A percentile compares a stretch with the other conserved stretches of the same genome.
These are phyloP conservation scores for Bugulina stolonifera DNA, from an alignment of 2,888 invertebrate species.

Conservation along the genomic window DNA sequence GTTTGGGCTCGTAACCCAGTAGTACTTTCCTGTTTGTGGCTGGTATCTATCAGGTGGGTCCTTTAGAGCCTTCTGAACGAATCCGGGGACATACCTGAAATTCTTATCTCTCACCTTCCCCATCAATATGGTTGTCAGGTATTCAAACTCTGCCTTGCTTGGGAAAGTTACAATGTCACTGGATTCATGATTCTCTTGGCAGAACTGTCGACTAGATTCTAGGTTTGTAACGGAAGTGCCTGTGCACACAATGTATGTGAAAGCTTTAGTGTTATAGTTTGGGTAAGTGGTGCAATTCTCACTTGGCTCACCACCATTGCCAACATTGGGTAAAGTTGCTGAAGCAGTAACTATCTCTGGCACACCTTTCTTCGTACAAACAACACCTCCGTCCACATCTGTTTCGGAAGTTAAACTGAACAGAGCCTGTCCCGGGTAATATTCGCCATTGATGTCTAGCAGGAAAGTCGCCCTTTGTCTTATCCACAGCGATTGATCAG, in stretches of 20 bases:
- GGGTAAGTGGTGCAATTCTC: not conserved
- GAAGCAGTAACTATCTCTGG: not conserved
- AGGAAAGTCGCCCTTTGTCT: not conserved
- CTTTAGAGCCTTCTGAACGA: conserved; percentile 5
- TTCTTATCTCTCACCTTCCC: not conserved
- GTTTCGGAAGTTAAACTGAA: not conserved
- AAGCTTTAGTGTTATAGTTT: not conserved
- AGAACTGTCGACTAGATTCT: conserved; percentile 4
- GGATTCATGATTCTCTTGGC: not conserved
- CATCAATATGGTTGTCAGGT: not conserved
- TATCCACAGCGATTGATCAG: not conserved
- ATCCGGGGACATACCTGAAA: conserved; percentile 6
- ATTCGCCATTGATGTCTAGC: conserved; percentile 1
- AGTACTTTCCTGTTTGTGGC: not conserved
- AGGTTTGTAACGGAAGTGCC: conserved; percentile 3
- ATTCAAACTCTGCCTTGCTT: not conserved
- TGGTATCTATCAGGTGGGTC: not conserved
- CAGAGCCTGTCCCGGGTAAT: not conserved
- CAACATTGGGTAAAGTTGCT: not conserved
- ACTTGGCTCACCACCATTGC: too few relatives aligned
- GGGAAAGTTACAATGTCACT: conserved; percentile 2
- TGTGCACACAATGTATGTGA: conserved; percentile 1
- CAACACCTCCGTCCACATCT: not conserved
- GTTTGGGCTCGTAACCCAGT: not conserved
- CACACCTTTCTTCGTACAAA: conserved; percentile 1